A percentile compares a stretch with the other conserved stretches of the same genome.
Conservation (phyloP, 2,888 invertebrate genomes). For the Nysson spinosus region DNA sequence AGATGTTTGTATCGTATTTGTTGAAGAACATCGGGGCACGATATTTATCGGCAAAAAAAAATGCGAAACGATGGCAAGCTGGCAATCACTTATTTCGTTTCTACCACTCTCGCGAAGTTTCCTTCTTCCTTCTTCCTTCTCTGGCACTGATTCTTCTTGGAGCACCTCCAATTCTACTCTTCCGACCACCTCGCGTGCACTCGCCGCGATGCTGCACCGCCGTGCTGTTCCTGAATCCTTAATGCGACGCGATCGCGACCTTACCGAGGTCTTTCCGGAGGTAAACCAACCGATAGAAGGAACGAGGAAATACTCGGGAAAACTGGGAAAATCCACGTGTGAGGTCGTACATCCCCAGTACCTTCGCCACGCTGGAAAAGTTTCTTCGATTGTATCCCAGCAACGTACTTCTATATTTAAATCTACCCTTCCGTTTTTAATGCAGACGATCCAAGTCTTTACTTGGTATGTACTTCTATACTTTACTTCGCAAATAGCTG, state of each 20-base stretch:
- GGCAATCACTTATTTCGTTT: constrained; percentile 35
- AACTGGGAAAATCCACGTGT: constrained; percentile 4
- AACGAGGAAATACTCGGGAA: constrained; percentile 31
- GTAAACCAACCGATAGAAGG: constrained; percentile 14
- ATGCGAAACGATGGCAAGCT: background rate
- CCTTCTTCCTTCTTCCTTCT: constrained; percentile 6
- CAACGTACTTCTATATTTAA: too few species aligned
- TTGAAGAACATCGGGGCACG: background rate
- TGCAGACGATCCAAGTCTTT: too few species aligned
- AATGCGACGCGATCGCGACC: constrained; percentile 28
- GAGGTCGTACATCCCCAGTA: constrained; percentile 18
- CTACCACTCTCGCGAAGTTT: constrained; percentile 9
- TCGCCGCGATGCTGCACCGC: constrained; percentile 27
- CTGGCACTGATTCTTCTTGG: constrained; percentile 25
- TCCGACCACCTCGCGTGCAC: constrained; percentile 15
- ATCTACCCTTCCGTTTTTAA: too few species aligned
- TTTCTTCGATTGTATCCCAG: too few species aligned
- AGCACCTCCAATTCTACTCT: constrained; percentile 33
- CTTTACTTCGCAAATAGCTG: too few species aligned
- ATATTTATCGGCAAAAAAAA: background rate
- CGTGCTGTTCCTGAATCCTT: constrained; percentile 40
- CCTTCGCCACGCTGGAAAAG: background rate
- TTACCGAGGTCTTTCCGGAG: constrained; percentile 37
- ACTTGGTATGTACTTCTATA: too few species aligned
- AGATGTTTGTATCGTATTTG: background rate